Evolutionary conservation across 2,113 vertebrate species (phyloP).

Genomic region (Chrysemys picta): DNA sequence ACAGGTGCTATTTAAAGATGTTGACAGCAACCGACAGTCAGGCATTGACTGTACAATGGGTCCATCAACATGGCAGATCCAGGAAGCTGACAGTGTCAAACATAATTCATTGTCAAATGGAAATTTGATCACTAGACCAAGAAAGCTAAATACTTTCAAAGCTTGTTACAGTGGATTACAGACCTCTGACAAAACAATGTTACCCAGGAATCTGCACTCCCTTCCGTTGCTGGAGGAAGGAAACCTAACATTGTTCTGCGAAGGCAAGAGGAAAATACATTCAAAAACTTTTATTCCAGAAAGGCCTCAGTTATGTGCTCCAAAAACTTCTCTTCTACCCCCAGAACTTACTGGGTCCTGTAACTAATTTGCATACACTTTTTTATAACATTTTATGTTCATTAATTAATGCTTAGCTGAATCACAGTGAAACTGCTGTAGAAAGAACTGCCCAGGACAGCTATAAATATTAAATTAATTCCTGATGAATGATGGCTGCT

Average conservation of each 20-base stretch:
- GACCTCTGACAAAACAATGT: conserved; percentile 12
- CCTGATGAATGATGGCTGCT: conserved; percentile 40
- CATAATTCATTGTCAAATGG: conserved; percentile 12
- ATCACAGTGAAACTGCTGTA: conserved; percentile 16
- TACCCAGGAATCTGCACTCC: neutral
- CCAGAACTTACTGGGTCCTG: neutral
- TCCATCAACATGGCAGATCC: conserved; percentile 34
- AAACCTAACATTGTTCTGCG: neutral
- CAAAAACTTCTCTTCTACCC: conserved; percentile 29
- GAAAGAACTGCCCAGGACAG: conserved; percentile 27
- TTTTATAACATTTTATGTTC: neutral
- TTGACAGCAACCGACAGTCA: conserved; percentile 14
- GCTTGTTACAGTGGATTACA: conserved; percentile 22
- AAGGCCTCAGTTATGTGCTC: neutral
- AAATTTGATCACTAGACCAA: conserved; percentile 36
- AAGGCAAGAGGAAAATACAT: conserved; percentile 1
- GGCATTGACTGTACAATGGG: conserved; percentile 18
- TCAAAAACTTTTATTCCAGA: conserved; percentile 23
- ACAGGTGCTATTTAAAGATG: conserved; percentile 2
- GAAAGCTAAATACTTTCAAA: conserved; percentile 7
- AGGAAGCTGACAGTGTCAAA: conserved; percentile 7
- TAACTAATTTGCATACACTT: neutral
- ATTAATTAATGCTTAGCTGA: conserved; percentile 4
- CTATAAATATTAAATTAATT: conserved; percentile 55
- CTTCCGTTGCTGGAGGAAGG: neutral